Percentiles rank a stretch among this genome's conserved stretches.
Evolutionary conservation across 2,113 vertebrate species (phyloP).

Genomic region (Leptosomus discolor): DNA sequence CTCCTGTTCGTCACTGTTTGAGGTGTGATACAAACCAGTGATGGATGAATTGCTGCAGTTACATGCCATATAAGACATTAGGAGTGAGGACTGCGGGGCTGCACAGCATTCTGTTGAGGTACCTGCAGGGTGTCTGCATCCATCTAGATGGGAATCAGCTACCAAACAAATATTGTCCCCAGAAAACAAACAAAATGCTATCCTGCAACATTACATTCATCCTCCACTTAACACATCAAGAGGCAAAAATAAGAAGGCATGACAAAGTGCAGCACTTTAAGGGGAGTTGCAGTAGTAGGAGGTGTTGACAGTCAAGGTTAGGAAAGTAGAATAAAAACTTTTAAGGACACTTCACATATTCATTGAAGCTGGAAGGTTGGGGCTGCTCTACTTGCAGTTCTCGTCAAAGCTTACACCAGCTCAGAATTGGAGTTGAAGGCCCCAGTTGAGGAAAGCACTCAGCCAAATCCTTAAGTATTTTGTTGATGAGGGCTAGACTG

Average conservation of each 20-base stretch:
- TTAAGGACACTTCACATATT: neutral
- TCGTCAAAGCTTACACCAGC: neutral
- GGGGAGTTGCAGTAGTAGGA: neutral
- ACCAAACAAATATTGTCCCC: neutral
- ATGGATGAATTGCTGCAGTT: neutral
- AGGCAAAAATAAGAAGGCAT: neutral
- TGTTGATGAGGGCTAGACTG: slow-evolving; percentile 23
- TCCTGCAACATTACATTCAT: neutral
- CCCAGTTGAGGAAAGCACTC: slow-evolving; percentile 16
- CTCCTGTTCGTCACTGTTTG: neutral
- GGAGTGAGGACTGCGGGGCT: neutral
- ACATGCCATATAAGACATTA: neutral
- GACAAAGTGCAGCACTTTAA: neutral
- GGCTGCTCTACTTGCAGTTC: slow-evolving; percentile 2
- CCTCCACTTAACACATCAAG: neutral
- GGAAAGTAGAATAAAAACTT: slow-evolving; percentile 2
- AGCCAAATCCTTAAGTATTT: slow-evolving; percentile 31
- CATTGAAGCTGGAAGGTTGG: neutral
- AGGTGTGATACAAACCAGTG: neutral
- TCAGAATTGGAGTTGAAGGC: neutral
- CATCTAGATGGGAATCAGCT: neutral
- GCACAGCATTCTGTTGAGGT: neutral
- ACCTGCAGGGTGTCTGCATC: neutral
- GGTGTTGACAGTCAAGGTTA: neutral
- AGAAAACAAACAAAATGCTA: neutral